Conservation (phyloP, 2,113 vertebrate genomes). For the Poeciliopsis turrubarensis region DNA sequence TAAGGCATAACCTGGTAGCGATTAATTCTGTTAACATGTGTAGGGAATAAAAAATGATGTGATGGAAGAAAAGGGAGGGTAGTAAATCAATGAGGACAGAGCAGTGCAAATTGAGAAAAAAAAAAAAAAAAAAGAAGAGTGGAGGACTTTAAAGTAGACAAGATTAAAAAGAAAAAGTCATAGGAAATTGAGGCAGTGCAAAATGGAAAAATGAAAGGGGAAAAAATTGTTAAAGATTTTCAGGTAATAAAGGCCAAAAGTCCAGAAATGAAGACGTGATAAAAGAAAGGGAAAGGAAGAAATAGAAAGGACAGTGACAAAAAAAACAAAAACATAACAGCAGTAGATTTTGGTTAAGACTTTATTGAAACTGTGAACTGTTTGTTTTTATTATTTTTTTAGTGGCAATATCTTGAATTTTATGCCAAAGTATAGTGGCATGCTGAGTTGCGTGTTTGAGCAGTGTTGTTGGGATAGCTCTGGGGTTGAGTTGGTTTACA, state of each 20-base stretch:
- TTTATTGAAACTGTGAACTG: background rate
- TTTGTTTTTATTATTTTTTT: background rate
- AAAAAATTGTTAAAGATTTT: slow-evolving; percentile 4
- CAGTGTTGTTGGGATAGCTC: no score
- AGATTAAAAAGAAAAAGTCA: slow-evolving; percentile 5
- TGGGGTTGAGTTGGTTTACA: background rate
- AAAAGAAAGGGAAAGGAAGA: background rate
- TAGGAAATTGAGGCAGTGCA: slow-evolving; percentile 3
- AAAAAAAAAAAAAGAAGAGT: background rate
- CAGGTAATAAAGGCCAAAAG: background rate
- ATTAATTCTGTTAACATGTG: slow-evolving; percentile 59
- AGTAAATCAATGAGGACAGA: slow-evolving; percentile 38
- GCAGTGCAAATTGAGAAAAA: slow-evolving; percentile 5
- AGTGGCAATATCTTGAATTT: background rate
- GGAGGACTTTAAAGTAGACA: slow-evolving; percentile 19
- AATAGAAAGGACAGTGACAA: background rate
- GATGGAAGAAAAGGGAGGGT: slow-evolving; percentile 10
- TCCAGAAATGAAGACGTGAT: background rate
- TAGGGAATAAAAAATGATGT: slow-evolving; percentile 41
- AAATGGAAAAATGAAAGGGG: slow-evolving; percentile 8
- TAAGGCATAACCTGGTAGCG: slow-evolving; percentile 53
- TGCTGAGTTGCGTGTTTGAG: no score
- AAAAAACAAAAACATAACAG: background rate
- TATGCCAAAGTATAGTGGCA: background rate
- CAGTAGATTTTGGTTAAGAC: slow-evolving; percentile 3